A percentile compares a stretch with the other conserved stretches of the same genome.
These are phyloP conservation scores for Chiloscyllium punctatum DNA, from an alignment of 2,797 vertebrate genomes.

Conservation along the genomic window DNA sequence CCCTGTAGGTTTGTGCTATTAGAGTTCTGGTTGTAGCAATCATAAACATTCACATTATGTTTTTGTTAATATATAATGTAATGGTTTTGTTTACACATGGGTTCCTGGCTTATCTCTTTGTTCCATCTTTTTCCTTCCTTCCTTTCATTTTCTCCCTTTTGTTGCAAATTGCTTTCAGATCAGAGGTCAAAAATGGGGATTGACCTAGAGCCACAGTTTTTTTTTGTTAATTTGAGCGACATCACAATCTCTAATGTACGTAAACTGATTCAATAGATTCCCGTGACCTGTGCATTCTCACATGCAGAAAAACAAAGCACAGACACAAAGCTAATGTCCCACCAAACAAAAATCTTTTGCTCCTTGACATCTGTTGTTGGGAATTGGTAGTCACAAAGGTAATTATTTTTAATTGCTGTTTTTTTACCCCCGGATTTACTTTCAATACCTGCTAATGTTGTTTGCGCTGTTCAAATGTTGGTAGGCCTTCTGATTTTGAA, in stretches of 20 bases:
- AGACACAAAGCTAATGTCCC: background rate
- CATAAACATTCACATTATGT: background rate
- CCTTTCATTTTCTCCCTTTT: background rate
- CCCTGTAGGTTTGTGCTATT: background rate
- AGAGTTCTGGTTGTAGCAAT: background rate
- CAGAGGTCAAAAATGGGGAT: background rate
- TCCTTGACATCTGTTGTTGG: constrained; percentile 25
- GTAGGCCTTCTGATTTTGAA: background rate
- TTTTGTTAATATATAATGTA: background rate
- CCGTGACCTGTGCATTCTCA: background rate
- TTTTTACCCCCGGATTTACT: background rate
- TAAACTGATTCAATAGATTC: background rate
- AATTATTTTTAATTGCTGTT: constrained; percentile 36
- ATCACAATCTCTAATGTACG: background rate
- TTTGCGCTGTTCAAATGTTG: background rate
- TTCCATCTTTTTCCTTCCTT: no score
- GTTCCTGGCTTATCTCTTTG: background rate
- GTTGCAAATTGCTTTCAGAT: no score
- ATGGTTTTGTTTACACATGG: background rate
- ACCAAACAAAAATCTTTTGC: background rate
- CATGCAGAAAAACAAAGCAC: background rate
- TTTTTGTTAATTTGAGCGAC: background rate
- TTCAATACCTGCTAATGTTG: background rate
- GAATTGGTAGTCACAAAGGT: constrained; percentile 26
- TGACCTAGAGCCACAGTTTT: background rate